These are phyloP conservation scores for Apostichopus leukothele DNA, from an alignment of 53 echinoderm and acorn worm species.

Conservation along the genomic window DNA sequence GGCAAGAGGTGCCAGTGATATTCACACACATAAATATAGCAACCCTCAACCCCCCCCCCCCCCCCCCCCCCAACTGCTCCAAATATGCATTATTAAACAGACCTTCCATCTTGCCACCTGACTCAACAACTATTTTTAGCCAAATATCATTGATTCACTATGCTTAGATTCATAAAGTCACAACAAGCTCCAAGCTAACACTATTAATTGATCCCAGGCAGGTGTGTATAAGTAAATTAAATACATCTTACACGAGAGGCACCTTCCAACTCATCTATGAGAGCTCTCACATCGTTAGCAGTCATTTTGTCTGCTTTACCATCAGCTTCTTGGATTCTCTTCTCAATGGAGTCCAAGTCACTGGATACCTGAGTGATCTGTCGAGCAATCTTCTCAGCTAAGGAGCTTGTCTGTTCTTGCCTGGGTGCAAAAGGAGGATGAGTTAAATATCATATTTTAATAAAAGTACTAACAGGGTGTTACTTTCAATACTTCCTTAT, in stretches of 20 bases:
- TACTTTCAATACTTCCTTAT: too few relatives aligned
- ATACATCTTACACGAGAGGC: slow-evolving; percentile 65
- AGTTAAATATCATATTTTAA: too few relatives aligned
- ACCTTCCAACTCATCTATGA: slow-evolving; percentile 90
- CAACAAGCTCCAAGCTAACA: background rate
- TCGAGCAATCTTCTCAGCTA: slow-evolving; percentile 76
- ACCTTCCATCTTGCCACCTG: too few relatives aligned
- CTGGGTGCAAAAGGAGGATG: slow-evolving; percentile 45
- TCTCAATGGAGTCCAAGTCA: slow-evolving; percentile 76
- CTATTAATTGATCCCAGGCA: background rate
- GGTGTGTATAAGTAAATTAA: background rate
- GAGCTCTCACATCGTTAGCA: slow-evolving; percentile 73
- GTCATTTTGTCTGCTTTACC: slow-evolving; percentile 81
- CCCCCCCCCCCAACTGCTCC: too few relatives aligned
- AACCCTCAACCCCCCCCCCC: too few relatives aligned
- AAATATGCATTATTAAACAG: too few relatives aligned
- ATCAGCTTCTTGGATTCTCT: slow-evolving; percentile 77
- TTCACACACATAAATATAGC: too few relatives aligned
- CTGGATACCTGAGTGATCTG: slow-evolving; percentile 82
- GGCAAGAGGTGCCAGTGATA: too few relatives aligned
- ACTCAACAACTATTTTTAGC: too few relatives aligned
- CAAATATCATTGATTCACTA: background rate
- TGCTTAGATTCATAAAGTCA: background rate
- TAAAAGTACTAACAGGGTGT: too few relatives aligned
- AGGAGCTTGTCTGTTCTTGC: slow-evolving; percentile 70